Evolutionary conservation across 2,113 vertebrate genomes (phyloP), one percentile per base, ranked within the genome.

Genomic region (Taxidea taxus): DNA sequence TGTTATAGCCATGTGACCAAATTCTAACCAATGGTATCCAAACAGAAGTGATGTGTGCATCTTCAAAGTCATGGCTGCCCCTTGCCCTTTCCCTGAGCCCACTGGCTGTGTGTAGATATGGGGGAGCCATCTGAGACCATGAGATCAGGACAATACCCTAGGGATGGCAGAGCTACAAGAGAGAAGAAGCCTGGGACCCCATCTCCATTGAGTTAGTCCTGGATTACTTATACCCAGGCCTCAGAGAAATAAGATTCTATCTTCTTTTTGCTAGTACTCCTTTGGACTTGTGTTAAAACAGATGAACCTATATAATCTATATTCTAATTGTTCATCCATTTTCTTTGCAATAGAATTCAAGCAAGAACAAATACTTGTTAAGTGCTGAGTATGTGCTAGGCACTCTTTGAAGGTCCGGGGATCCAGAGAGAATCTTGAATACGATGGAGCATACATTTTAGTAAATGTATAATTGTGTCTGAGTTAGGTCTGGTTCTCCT

Each of bases 271-370:
- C 64, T 58, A 8, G 16, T 87, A 37, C 16, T 56, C 39, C 78
- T 84, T 75, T 31, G 31, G 27, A 56, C 87, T 80, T 80, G 49
- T 85, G 27, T 88, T 72, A 70, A 42, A 81, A 70, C 18, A 78
- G 27, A 77, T 20, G 37, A 84, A 54, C 20, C 18, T 58, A 12
- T 21, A 47, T 29, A 8, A 4, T 20, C 16, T 75, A 0, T 56
- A 80, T 84, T 88, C 49, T 54, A 77, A 82, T 13, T 10, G 10
- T 60, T 31, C 64, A 72, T 34, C 8, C 39, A 64, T 78, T 81
- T 97, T 77, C 83, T 97, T 56, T 93, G 47, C n/a, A 74, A 78
- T 2, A 95, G 21, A 91, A 96, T 82, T 78, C 16, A 97, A 74
- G 29, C 47, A 88, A 91, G 58, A 93, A 15, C 20, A 78, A 88